Base-by-base conservation (phyloP, 2,888 invertebrate genomes). In the Chouioia cunea region DNA sequence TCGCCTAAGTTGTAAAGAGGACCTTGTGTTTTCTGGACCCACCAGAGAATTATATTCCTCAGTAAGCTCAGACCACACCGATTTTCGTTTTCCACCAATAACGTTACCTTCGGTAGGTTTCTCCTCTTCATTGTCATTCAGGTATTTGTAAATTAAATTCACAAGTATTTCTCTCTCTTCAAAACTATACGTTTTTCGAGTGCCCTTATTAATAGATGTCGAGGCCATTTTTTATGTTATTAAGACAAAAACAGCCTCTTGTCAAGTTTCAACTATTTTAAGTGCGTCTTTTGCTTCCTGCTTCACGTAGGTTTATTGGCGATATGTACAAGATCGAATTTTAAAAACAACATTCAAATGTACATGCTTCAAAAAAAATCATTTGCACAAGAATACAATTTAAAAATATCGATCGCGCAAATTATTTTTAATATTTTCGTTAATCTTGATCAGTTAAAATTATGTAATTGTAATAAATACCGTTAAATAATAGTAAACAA, bases 181-280 rank as follows among this genome's bases (percentile, higher is more conserved):
- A 54, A 81, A 81, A 59, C 81, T 81, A 56, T 81, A 81, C 4
- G 81, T 81, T 75, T 81, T 81, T 36, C 81, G 77, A 0, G 81
- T 81, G 16, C 79, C 78, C 48, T 80, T 81, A 60, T 48, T 48
- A 23, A 76, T 50, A 68, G 79, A 73, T 22, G 76, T 69, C 60
- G 77, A 76, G 71, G 80, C 80, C 80, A 80, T 80, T 77, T 72
- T 68, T 58, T 50, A 48, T 43, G 53, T 62, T 69, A 62, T 57
- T 50, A 63, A 59, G 63, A 70, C 62, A 58, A 63, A 66, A 66
- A 59, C 63, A 46, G 69, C 44, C 52, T 20, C 65, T 69, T 73
- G 46, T 65, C 53, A 53, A 48, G 53, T 66, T 73, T 73, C 73
- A 73, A 70, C 44, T 73, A 64, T 73, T 70, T 73, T 36, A 59